Conservation (phyloP, 1,140 invertebrate genomes). For the Drosophila pachea region DNA sequence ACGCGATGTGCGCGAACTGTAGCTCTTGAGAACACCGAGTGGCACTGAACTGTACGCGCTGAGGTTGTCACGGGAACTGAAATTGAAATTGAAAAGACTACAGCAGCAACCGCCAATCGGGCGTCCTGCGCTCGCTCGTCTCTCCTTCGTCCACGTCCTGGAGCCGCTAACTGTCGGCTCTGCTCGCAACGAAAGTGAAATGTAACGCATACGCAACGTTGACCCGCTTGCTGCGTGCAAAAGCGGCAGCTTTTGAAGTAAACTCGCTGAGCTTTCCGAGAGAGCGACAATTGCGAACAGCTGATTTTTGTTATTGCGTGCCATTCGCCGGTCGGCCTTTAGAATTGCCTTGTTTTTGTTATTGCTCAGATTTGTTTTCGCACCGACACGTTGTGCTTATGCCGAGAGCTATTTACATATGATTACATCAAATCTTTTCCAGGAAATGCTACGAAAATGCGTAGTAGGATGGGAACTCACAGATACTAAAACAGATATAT, state of each 20-base stretch:
- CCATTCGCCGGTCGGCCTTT: slow-evolving; percentile 49
- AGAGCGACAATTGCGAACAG: slow-evolving; percentile 53
- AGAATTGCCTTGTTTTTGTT: slow-evolving; percentile 7
- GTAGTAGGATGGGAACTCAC: too few species aligned
- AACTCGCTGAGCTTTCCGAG: slow-evolving; percentile 48
- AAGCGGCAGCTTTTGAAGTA: slow-evolving; percentile 46
- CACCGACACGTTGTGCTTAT: slow-evolving; percentile 25
- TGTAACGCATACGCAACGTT: slow-evolving; percentile 72
- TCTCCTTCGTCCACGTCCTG: slow-evolving; percentile 16
- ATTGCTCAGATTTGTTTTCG: slow-evolving; percentile 8
- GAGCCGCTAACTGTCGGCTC: slow-evolving; percentile 9
- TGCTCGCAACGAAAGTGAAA: slow-evolving; percentile 66
- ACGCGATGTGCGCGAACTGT: slow-evolving; percentile 40
- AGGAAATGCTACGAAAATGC: too few species aligned
- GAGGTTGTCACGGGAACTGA: slow-evolving; percentile 73
- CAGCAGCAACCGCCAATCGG: slow-evolving; percentile 57
- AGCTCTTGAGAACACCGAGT: slow-evolving; percentile 10
- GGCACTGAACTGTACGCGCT: slow-evolving; percentile 54
- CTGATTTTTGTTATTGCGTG: slow-evolving; percentile 69
- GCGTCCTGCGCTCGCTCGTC: slow-evolving; percentile 12
- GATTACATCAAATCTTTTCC: slow-evolving; percentile 1
- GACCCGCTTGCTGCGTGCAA: slow-evolving; percentile 43
- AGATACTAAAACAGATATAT: too few species aligned
- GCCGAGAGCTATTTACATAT: slow-evolving; percentile 30
- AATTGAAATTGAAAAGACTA: slow-evolving; percentile 58